phyloP scores from a whole-genome alignment of 1,140 invertebrate species.

The Danaus plexippus region DNA sequence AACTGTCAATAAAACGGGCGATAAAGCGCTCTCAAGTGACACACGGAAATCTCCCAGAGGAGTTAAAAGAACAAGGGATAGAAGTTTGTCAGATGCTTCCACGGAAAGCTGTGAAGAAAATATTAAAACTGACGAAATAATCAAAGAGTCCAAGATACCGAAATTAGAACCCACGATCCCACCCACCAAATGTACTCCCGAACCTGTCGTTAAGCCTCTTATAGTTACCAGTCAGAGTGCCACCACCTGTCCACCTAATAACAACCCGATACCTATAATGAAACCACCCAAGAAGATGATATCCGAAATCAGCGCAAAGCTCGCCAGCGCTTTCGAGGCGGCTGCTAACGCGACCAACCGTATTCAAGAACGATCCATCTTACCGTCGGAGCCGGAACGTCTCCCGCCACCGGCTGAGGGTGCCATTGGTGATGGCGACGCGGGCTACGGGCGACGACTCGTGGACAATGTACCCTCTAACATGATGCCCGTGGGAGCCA shows the following conservation, averaged over 20 bases:
- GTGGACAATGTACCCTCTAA: constrained; percentile 40
- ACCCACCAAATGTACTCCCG: constrained; percentile 12
- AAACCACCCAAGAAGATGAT: constrained; percentile 69
- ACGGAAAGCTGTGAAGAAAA: constrained; percentile 76
- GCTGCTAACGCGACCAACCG: constrained; percentile 23
- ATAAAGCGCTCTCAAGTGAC: constrained; percentile 51
- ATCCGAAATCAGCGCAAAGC: constrained; percentile 59
- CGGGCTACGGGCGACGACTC: constrained; percentile 28
- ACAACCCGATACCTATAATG: constrained; percentile 41
- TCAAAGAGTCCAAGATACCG: constrained; percentile 43
- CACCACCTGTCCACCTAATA: constrained; percentile 7
- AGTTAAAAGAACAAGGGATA: constrained; percentile 72
- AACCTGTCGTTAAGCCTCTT: constrained; percentile 12
- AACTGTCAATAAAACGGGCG: constrained; percentile 39
- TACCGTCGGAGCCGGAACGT: constrained; percentile 17
- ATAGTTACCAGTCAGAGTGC: constrained; percentile 8
- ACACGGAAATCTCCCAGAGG: constrained; percentile 76
- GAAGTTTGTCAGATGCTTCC: constrained; percentile 76
- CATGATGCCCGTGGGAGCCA: constrained; percentile 45
- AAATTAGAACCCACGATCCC: constrained; percentile 20
- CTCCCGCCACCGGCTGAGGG: constrained; percentile 15
- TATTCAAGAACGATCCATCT: constrained; percentile 11
- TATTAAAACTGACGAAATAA: constrained; percentile 35
- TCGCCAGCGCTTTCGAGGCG: constrained; percentile 46
- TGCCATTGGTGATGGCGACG: constrained; percentile 18